Evolutionary conservation across 2,113 vertebrate species (phyloP), one percentile per base, ranked within the genome.

Genomic region (Cyprinodon variegatus): DNA sequence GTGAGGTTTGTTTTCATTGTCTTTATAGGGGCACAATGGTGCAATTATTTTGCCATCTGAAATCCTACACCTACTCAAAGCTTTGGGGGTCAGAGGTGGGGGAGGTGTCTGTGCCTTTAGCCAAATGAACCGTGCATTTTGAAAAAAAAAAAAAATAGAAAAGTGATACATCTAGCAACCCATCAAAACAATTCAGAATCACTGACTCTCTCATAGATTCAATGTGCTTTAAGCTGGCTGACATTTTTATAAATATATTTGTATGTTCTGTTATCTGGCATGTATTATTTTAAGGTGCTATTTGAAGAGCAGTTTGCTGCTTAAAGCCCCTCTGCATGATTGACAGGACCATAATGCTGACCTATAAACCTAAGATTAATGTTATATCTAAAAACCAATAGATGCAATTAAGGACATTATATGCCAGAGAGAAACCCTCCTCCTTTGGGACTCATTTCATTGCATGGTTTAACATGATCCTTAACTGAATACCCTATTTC

Each of bases 341-440:
- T 86, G 90, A 91, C 90, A 87, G 76, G 88, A 86, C 85, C 73
- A 87, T 92, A 89, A 90, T 88, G 81, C 75, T 10, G 12, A 78
- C 88, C 90, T 88, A 86, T 90, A 92, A 92, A 90, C 74, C 89
- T 78, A 82, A 91, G 87, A 90, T 90, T 89, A 90, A 90, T 86
- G 86, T 91, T 91, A 83, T 86, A 89, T 89, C 89, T 91, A 87
- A 89, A 83, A 89, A 70, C 86, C 88, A 87, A 92, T 92, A 86
- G 92, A 90, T 88, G 90, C 90, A 91, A 94, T 93, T 92, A 94
- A 88, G 89, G 90, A 88, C 89, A 89, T 89, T 88, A 92, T 89
- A 86, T 78, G 90, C 68, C 70, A 68, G 79, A 76, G 81, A 89
- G 85, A 87, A 81, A 65, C 68, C 40, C 76, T 82, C 80, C 86